These are phyloP conservation scores for Solea senegalensis DNA, from an alignment of 2,113 vertebrate species.

Conservation along the genomic window DNA sequence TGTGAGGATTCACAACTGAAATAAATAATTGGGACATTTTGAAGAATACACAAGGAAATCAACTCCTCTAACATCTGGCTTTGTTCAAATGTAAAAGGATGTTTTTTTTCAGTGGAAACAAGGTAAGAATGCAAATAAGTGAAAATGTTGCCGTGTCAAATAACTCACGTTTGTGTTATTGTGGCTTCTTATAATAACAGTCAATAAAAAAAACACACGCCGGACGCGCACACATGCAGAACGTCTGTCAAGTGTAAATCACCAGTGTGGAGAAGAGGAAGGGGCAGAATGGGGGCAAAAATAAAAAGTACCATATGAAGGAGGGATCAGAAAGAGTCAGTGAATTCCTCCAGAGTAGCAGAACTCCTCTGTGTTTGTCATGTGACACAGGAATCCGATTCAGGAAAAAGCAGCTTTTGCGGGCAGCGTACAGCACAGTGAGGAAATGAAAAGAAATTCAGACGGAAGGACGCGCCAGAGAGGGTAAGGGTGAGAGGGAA, in stretches of 20 bases:
- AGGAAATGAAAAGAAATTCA: constrained; percentile 58
- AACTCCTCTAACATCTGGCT: not conserved
- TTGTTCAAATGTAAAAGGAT: not conserved
- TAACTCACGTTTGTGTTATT: not conserved
- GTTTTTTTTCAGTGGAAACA: not conserved
- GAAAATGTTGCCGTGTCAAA: not conserved
- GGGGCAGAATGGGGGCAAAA: constrained; percentile 17
- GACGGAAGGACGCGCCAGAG: not conserved
- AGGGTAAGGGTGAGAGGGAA: constrained; percentile 3
- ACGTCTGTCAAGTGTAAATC: constrained; percentile 33
- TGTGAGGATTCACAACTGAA: not conserved
- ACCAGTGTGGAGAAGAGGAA: constrained; percentile 17
- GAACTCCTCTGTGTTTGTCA: constrained; percentile 36
- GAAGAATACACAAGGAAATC: not conserved
- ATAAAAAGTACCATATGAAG: constrained; percentile 11
- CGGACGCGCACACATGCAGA: not conserved
- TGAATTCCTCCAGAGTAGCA: constrained; percentile 35
- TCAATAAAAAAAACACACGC: constrained; percentile 1
- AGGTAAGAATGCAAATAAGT: not conserved
- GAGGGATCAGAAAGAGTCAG: constrained; percentile 17
- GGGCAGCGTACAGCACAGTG: not conserved
- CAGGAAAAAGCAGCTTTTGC: constrained; percentile 58
- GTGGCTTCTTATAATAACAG: not conserved
- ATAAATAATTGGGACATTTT: not conserved
- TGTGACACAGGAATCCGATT: constrained; percentile 47